Evolutionary conservation across 2,113 vertebrate species (phyloP).

Genomic region (Romanogobio albipinnatus): DNA sequence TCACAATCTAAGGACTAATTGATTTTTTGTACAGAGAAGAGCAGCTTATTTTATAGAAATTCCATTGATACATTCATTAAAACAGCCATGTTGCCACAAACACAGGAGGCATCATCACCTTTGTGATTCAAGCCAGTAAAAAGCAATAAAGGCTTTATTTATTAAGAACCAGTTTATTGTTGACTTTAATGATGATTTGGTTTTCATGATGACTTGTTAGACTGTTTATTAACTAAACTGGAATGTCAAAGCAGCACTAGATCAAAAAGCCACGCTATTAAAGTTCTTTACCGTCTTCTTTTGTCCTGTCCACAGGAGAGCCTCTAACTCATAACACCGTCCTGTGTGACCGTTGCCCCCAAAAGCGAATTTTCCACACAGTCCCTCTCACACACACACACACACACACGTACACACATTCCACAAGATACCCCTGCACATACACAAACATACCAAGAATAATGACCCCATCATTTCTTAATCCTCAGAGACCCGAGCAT

Average conservation of each 20-base stretch:
- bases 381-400: neutral
- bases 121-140: conserved; percentile 50
- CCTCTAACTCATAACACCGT: neutral
- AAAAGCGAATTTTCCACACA: neutral
- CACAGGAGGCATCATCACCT: conserved; percentile 38
- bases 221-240: conserved; percentile 53
- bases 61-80: conserved; percentile 33
- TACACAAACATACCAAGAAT: conserved; percentile 10
- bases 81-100: conserved; percentile 6
- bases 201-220: conserved; percentile 35
- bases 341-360: neutral
- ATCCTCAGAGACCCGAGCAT: neutral
- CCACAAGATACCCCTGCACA: conserved; percentile 28
- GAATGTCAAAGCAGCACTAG: conserved; percentile 48
- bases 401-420: conserved; percentile 24
- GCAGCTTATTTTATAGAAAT: conserved; percentile 23
- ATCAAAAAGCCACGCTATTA: conserved; percentile 49
- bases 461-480: conserved; percentile 4
- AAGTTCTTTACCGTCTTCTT: conserved; percentile 38
- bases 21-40: conserved; percentile 48
- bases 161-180: conserved; percentile 16
- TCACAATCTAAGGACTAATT: conserved; percentile 45
- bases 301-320: conserved; percentile 18
- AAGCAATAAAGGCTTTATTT: conserved; percentile 33
- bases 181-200: conserved; percentile 43